A percentile compares a stretch with the other conserved stretches of the same genome.
Conservation (phyloP, 2,888 invertebrate genomes). For the Amphipoea lucens region DNA sequence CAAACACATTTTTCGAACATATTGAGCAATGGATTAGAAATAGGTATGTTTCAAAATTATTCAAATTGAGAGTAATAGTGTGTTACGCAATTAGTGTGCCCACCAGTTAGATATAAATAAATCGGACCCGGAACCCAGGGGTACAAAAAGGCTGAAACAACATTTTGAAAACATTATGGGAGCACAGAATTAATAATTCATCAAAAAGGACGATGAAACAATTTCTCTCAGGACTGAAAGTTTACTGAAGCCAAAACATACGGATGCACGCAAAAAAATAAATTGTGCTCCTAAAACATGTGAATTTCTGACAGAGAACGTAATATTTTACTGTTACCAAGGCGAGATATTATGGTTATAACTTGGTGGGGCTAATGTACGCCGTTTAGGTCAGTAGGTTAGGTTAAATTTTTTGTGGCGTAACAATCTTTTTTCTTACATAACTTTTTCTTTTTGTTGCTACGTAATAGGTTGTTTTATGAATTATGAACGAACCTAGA, state of each 20-base stretch:
- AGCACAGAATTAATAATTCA: conserved; percentile 49
- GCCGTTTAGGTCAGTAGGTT: conserved; percentile 31
- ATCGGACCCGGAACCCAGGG: conserved; percentile 4
- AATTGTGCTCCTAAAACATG: background rate
- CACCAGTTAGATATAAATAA: conserved; percentile 16
- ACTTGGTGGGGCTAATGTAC: conserved; percentile 11
- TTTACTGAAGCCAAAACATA: background rate
- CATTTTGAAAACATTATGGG: conserved; percentile 13
- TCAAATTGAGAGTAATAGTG: no score
- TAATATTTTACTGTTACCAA: background rate
- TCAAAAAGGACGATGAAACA: conserved; percentile 19
- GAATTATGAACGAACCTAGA: conserved; percentile 1
- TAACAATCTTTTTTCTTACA: background rate
- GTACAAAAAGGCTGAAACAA: conserved; percentile 8
- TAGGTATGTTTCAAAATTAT: no score
- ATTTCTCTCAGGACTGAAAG: conserved; percentile 29
- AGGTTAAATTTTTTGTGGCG: background rate
- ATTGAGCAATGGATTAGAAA: no score
- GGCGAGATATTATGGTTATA: conserved; percentile 1
- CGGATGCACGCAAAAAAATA: conserved; percentile 1
- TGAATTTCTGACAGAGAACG: background rate
- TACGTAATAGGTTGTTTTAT: conserved; percentile 4
- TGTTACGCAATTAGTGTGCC: no score
- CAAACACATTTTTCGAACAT: no score
- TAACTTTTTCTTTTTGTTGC: conserved; percentile 1